Conservation (phyloP, 2,888 invertebrate species). For the Dinocampus coccinellae region DNA sequence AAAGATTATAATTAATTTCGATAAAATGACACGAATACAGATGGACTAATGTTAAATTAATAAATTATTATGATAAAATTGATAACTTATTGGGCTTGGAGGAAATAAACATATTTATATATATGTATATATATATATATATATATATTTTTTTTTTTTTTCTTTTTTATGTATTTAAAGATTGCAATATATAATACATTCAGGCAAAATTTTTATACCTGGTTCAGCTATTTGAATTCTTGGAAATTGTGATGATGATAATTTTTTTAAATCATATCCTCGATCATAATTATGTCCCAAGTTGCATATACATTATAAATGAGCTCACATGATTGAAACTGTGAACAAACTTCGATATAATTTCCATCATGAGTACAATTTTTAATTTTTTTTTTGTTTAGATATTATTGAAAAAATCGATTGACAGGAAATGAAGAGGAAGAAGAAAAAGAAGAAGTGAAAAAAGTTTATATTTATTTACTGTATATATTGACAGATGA, state of each 20-base stretch:
- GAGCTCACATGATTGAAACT: background rate
- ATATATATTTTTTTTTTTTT: no score
- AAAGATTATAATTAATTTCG: background rate
- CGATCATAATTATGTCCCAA: background rate
- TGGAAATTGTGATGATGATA: slow-evolving; percentile 16
- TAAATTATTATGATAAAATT: background rate
- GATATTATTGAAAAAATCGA: no score
- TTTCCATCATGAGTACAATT: background rate
- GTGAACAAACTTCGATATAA: background rate
- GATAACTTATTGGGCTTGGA: background rate
- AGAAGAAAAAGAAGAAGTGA: background rate
- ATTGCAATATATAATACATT: background rate
- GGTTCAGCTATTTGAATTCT: slow-evolving; percentile 4
- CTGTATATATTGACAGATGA: background rate
- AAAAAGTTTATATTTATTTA: background rate
- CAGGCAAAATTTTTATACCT: slow-evolving; percentile 21
- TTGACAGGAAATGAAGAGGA: background rate
- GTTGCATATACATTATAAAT: background rate
- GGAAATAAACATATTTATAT: no score
- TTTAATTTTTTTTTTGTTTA: no score
- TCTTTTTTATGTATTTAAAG: no score
- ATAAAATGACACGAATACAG: background rate
- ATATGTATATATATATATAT: no score
- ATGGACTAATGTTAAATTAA: background rate
- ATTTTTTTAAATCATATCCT: background rate